These are phyloP conservation scores for Cheilosia grossa DNA, from an alignment of 2,888 invertebrate species.

Conservation along the genomic window DNA sequence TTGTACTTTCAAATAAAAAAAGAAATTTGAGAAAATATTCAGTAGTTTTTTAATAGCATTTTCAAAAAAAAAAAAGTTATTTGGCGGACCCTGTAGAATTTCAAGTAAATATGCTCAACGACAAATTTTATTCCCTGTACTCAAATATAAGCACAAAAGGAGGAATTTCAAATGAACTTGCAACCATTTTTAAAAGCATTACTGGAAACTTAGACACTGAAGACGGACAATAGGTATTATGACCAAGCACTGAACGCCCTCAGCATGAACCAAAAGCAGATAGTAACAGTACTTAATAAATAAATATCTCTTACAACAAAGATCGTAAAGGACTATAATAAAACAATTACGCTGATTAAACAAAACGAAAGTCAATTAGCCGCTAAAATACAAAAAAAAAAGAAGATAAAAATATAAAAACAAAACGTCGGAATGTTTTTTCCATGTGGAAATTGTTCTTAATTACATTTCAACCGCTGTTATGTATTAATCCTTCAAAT, in stretches of 20 bases:
- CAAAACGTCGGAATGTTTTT: conserved; percentile 25
- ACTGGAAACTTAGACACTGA: conserved; percentile 18
- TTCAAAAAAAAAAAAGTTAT: too few relatives aligned
- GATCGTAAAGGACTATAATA: conserved; percentile 18
- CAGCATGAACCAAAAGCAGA: conserved; percentile 17
- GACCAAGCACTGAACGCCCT: conserved; percentile 17
- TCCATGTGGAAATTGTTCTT: conserved; percentile 23
- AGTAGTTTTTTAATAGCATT: too few relatives aligned
- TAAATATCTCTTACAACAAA: conserved; percentile 18
- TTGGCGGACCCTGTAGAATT: neutral
- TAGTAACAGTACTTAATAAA: conserved; percentile 9
- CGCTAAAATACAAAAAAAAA: conserved; percentile 30
- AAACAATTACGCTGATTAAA: conserved; percentile 21
- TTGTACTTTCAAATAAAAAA: too few relatives aligned
- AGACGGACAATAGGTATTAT: conserved; percentile 26
- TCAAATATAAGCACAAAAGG: too few relatives aligned
- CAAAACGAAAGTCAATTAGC: conserved; percentile 28
- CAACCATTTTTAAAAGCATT: conserved; percentile 15
- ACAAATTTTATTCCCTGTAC: neutral
- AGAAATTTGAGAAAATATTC: too few relatives aligned
- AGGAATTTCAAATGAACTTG: neutral
- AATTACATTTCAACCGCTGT: conserved; percentile 21
- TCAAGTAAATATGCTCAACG: conserved; percentile 7
- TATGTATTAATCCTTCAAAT: too few relatives aligned
- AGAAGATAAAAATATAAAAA: conserved; percentile 21